Evolutionary conservation across 2,888 invertebrate species (phyloP).

Genomic region (Drosophila imparisetae): DNA sequence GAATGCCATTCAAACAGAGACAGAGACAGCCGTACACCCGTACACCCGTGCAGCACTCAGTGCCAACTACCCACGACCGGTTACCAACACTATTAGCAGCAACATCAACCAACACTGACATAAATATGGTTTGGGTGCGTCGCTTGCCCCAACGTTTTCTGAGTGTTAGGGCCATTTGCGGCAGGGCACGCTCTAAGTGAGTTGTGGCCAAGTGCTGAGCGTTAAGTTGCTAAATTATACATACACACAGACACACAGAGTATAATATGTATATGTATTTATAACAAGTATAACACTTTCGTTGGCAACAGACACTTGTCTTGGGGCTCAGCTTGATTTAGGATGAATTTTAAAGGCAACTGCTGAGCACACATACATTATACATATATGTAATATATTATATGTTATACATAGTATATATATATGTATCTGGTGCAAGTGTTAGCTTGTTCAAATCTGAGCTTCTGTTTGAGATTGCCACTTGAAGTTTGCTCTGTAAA

Average conservation of each 20-base stretch:
- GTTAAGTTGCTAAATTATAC: conserved; percentile 63
- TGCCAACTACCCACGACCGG: background rate
- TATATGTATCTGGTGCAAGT: background rate
- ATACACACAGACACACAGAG: conserved; percentile 17
- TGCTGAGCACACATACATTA: background rate
- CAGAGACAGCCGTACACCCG: conserved; percentile 5
- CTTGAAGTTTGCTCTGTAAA: conserved; percentile 9
- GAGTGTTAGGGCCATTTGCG: conserved; percentile 65
- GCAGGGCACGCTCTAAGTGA: conserved; percentile 66
- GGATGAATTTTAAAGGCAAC: conserved; percentile 27
- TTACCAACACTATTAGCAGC: conserved; percentile 16
- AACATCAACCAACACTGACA: conserved; percentile 35
- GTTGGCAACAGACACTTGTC: conserved; percentile 11
- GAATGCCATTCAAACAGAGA: conserved; percentile 32
- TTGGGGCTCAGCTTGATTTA: conserved; percentile 24
- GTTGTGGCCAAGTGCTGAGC: conserved; percentile 70
- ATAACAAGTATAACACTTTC: conserved; percentile 34
- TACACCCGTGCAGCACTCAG: background rate
- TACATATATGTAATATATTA: background rate
- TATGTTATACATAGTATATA: background rate
- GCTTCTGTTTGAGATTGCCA: conserved; percentile 21
- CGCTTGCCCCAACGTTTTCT: conserved; percentile 13
- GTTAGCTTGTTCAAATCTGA: background rate
- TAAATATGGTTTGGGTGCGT: conserved; percentile 50
- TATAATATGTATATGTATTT: conserved; percentile 17